Evolutionary conservation across 2,888 invertebrate species (phyloP), one percentile per base, ranked within the genome.

Genomic region (Eumacrocentrus americanus): DNA sequence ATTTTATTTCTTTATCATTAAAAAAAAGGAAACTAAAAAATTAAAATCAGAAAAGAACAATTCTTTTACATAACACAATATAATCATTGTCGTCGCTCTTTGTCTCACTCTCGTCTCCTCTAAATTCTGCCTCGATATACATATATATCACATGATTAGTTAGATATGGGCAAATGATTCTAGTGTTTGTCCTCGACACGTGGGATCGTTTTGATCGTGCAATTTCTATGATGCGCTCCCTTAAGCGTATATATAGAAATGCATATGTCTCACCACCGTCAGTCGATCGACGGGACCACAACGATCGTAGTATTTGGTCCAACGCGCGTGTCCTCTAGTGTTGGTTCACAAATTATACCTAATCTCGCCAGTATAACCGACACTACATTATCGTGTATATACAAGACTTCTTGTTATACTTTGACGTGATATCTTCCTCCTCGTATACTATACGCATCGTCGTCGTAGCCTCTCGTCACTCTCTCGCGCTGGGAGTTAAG

Each of bases 131-230:
- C 29, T 4, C 5, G 9, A 29, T 6, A 29, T 29, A 4, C 5
- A 29, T 29, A 29, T 9, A 29, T 4, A 6, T 29, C 5, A 29
- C 29, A 9, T 29, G 9, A 12, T 40, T 11, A 12, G 44, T 44
- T 44, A 22, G 23, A 16, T 29, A 50, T 50, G 50, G 29, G 50
- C 16, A 50, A 50, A 50, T 50, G 50, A 58, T 34, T 35, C 34
- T 48, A 18, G 47, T 38, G n/a, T 57, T 46, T 37, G 52, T 58
- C 54, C 54, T 54, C 53, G 40, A 60, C 60, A 48, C 42, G 60
- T 55, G 54, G 42, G 44, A 54, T 54, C 11, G 38, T 52, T 52
- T 52, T 25, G 52, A 40, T 52, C 54, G 42, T 54, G 54, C 44
- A 54, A 54, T 54, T 54, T 44, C 44, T 44, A n/a, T n/a, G 44